Conservation (phyloP, 2,797 vertebrate genomes). For the Antennarius maculatus region DNA sequence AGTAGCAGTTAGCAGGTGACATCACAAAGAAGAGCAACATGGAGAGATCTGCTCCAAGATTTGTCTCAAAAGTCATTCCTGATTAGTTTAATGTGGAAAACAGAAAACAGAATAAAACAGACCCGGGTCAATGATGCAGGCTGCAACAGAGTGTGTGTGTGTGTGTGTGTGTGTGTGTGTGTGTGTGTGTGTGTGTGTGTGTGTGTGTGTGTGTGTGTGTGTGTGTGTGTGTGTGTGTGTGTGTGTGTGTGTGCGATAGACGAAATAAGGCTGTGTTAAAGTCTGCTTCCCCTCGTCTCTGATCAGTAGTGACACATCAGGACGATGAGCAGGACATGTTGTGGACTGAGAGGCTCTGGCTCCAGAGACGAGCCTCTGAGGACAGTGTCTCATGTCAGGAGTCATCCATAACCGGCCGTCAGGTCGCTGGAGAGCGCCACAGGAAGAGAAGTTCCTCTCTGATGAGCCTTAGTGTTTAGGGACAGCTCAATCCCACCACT, state of each 20-base stretch:
- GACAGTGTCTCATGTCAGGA: not conserved
- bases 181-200: too few relatives aligned
- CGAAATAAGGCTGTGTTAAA: not conserved
- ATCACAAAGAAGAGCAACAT: too few relatives aligned
- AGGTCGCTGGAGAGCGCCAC: not conserved
- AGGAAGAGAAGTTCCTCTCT: not conserved
- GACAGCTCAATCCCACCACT: too few relatives aligned
- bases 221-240: not conserved
- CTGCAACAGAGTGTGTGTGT: not conserved
- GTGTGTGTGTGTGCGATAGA: not conserved
- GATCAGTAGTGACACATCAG: conserved; percentile 57
- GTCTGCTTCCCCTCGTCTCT: conserved; percentile 25
- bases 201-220: not conserved
- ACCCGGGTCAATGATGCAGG: too few relatives aligned
- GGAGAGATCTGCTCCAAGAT: too few relatives aligned
- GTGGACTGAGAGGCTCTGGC: conserved; percentile 23
- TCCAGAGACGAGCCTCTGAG: conserved; percentile 2
- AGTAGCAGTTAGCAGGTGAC: too few relatives aligned
- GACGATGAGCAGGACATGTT: conserved; percentile 40
- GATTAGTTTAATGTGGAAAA: too few relatives aligned
- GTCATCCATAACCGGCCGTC: not conserved
- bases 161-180: too few relatives aligned
- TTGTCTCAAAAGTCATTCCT: too few relatives aligned
- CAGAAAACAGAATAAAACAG: too few relatives aligned
- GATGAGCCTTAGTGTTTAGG: not conserved